Evolutionary conservation across 2,113 vertebrate species (phyloP), one percentile per base, ranked within the genome.

Genomic region (Motacilla alba): DNA sequence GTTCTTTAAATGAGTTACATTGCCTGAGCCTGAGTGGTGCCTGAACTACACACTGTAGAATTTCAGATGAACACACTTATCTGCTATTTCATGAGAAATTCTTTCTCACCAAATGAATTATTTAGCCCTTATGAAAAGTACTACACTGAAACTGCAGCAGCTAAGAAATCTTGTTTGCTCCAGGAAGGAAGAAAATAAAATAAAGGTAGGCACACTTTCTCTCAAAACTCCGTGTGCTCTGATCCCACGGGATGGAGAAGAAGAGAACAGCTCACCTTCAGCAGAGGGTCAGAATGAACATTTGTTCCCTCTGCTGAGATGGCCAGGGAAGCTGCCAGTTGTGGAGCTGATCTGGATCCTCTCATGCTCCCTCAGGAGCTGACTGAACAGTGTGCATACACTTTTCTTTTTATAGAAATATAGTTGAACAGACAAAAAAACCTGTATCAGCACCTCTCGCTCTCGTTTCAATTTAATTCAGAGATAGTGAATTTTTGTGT

Each of bases 341-440:
- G 49, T 89, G 76, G 50, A 91, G 88, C 92, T 86, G 64, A 95
- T 81, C 58, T 92, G 85, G 85, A 93, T 72, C 49, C 77, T 90
- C 86, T 97, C 64, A 9, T 6, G 26, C 35, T 92, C 90, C 88
- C 90, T 64, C 77, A 89, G 89, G 81, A 95, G 73, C 69, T 89
- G 86, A 89, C 74, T 44, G 66, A 92, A 94, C 80, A 87, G 30
- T 33, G 58, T 87, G 60, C 43, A 59, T 21, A 58, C 47, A 28
- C 70, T 90, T 81, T 44, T 76, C 81, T 93, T 93, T 94, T 96
- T 87, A 93, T 52, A 93, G 77, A 91, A 72, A 47, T 11, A 53
- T 4, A 72, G n/a, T 53, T 76, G 53, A 92, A 72, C 68, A 64
- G 59, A 77, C 30, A 55, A 72, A 92, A 93, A 78, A 53, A 4